Evolutionary conservation across 2,797 vertebrate genomes (phyloP).

Genomic region (Sitta carolinensis): DNA sequence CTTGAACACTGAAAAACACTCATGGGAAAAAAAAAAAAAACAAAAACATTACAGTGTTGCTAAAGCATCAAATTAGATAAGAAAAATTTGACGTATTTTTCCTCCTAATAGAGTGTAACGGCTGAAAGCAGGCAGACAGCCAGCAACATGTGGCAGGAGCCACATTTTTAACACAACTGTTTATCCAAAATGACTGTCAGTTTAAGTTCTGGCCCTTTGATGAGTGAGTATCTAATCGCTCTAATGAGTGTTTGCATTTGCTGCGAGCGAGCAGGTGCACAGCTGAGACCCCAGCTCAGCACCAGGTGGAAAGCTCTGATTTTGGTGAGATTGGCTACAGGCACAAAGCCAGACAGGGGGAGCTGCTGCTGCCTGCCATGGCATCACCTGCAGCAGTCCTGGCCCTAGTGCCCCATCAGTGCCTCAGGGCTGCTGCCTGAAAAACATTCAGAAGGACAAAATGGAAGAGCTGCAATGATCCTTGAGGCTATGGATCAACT

Average conservation of each 20-base stretch:
- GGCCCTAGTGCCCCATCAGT: neutral
- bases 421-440: neutral
- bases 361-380: neutral
- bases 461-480: neutral
- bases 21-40: neutral
- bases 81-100: neutral
- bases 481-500: neutral
- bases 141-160: slow-evolving; percentile 45
- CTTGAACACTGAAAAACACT: neutral
- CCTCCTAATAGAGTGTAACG: neutral
- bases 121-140: neutral
- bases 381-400: neutral
- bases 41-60: neutral
- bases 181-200: slow-evolving; percentile 5
- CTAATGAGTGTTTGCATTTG: neutral
- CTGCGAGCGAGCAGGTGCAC: accelerated
- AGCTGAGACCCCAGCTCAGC: neutral
- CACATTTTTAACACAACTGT: slow-evolving; percentile 9
- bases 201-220: slow-evolving; percentile 29
- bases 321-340: neutral
- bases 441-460: neutral
- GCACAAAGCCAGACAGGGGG: neutral
- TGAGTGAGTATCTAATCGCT: neutral
- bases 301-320: neutral
- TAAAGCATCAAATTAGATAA: slow-evolving; percentile 19